Conservation (phyloP, 2,888 invertebrate species). For the Ellobium chinense region DNA sequence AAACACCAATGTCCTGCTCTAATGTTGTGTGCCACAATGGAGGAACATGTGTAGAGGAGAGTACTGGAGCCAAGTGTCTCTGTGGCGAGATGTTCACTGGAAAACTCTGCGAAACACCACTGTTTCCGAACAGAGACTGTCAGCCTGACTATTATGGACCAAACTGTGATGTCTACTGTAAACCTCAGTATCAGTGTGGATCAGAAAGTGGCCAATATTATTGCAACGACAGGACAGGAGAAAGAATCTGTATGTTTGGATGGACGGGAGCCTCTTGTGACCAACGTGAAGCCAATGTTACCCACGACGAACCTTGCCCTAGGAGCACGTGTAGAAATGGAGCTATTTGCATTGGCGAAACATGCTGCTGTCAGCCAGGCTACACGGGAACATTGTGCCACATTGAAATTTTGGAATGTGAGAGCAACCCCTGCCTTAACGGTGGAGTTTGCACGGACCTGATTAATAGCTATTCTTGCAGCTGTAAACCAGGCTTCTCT, state of each 20-base stretch:
- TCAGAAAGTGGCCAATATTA: slow-evolving; percentile 45
- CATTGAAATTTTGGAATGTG: slow-evolving; percentile 57
- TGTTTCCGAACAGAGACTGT: slow-evolving; percentile 42
- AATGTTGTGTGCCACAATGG: slow-evolving; percentile 81
- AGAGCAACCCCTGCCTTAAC: slow-evolving; percentile 55
- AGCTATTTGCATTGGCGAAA: slow-evolving; percentile 44
- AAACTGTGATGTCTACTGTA: slow-evolving; percentile 46
- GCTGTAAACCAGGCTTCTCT: slow-evolving; percentile 52
- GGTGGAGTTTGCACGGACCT: slow-evolving; percentile 55
- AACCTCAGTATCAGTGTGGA: slow-evolving; percentile 42
- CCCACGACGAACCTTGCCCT: slow-evolving; percentile 48
- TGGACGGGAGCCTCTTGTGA: slow-evolving; percentile 48
- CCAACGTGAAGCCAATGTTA: slow-evolving; percentile 32
- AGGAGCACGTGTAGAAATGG: slow-evolving; percentile 53
- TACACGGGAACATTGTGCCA: slow-evolving; percentile 55
- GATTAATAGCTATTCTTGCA: slow-evolving; percentile 55
- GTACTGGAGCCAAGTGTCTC: slow-evolving; percentile 53
- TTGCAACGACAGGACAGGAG: slow-evolving; percentile 50
- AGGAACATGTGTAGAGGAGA: slow-evolving; percentile 89
- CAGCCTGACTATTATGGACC: slow-evolving; percentile 47
- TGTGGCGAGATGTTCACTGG: slow-evolving; percentile 61
- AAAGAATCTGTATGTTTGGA: slow-evolving; percentile 49
- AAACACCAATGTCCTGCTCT: slow-evolving; percentile 51
- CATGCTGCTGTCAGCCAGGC: slow-evolving; percentile 56
- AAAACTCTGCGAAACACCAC: slow-evolving; percentile 54